Base-by-base conservation (phyloP, 2,113 vertebrate genomes). In the Myotis lucifugus region DNA sequence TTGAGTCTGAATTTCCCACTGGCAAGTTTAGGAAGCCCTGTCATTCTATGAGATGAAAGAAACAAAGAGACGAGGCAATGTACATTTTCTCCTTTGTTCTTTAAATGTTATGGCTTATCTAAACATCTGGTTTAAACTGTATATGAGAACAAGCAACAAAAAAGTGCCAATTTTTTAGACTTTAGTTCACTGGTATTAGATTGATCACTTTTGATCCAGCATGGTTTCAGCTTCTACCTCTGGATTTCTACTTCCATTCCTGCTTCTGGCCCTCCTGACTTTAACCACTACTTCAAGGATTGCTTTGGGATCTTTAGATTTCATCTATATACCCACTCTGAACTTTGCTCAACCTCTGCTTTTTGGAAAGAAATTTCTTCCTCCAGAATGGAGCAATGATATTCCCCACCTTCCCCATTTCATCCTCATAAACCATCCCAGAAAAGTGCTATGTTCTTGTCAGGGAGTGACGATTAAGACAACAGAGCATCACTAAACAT, bases 111-210 rank as follows among this genome's bases (percentile, higher is more conserved):
- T 85, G 56, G 17, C 18, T 81, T 72, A 23, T 13, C 34, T 74
- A 79, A 94, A 23, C 56, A 70, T 91, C 32, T 59, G n/a, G 29
- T 42, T 93, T 93, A 93, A 94, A 72, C 14, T 40, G 2, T 69
- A 15, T 52, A 59, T 73, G 23, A 79, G 2, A 50, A 27, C 29
- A 86, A 32, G 27, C 32, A 86, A 52, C 73, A 7, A 61, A 69
- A 73, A 91, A 34, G n/a, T 34, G 46, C 2, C 11, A 72, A 13
- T 64, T 34, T 27, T 85, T 84, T 37, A 83, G 74, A 82, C 34
- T 42, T 11, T 11, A 81, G 6, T 52, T 8, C 13, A 6, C 19
- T 74, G 40, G 6, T 52, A 64, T 70, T 42, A 74, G 25, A 81
- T 66, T 69, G 61, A 42, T 76, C 37, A 34, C 5, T 84, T 91